Evolutionary conservation across 2,113 vertebrate genomes (phyloP).

Genomic region (Apodemus speciosus): DNA sequence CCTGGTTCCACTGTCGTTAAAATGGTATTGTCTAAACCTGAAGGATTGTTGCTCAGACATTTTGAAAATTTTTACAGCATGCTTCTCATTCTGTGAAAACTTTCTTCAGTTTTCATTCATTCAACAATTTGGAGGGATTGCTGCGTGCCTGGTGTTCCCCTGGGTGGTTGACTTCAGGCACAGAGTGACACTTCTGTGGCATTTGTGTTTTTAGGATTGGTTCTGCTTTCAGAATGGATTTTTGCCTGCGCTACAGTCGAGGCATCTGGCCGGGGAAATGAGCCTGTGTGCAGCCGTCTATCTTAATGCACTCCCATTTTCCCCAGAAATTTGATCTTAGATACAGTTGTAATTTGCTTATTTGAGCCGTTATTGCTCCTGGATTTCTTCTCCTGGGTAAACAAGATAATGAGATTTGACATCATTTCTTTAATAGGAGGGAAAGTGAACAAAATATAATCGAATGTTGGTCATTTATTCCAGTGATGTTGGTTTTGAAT

Average conservation of each 20-base stretch:
- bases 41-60: neutral
- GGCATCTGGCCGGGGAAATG: slow-evolving; percentile 48
- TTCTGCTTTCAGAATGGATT: slow-evolving; percentile 40
- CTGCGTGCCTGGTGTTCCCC: neutral
- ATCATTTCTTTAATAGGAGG: slow-evolving; percentile 63
- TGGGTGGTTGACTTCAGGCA: neutral
- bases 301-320: slow-evolving; percentile 50
- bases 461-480: slow-evolving; percentile 47
- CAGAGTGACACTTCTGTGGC: neutral
- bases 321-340: slow-evolving; percentile 69
- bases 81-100: neutral
- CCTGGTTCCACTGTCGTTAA: neutral
- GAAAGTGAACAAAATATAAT: slow-evolving; percentile 52
- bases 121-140: neutral
- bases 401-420: slow-evolving; percentile 73
- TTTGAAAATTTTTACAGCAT: neutral
- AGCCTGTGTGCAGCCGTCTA: neutral
- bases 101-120: neutral
- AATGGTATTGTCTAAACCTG: neutral
- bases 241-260: neutral
- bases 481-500: slow-evolving; percentile 36
- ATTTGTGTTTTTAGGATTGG: neutral
- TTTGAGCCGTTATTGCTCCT: slow-evolving; percentile 65
- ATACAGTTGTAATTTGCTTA: slow-evolving; percentile 67
- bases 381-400: slow-evolving; percentile 61